A percentile compares a stretch with the other conserved stretches of the same genome.
These are phyloP conservation scores for Ictidomys tridecemlineatus DNA, from an alignment of 2,113 vertebrate genomes.

Conservation along the genomic window DNA sequence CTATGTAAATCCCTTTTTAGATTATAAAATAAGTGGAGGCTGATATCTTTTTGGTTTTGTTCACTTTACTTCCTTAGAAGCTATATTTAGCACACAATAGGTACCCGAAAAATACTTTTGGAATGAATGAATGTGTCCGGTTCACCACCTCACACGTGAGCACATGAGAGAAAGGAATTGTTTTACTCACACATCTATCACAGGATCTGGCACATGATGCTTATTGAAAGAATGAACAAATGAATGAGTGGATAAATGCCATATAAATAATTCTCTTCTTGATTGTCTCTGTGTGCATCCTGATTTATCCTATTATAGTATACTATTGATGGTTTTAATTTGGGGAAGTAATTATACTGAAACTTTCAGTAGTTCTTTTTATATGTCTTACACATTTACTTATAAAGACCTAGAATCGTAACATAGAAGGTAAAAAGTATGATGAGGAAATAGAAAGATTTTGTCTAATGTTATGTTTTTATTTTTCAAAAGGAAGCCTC, in stretches of 20 bases:
- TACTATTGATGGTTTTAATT: conserved; percentile 48
- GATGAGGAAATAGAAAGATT: conserved; percentile 36
- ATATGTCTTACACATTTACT: neutral
- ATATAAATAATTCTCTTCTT: conserved; percentile 39
- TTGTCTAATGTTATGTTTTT: conserved; percentile 55
- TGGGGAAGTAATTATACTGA: conserved; percentile 7
- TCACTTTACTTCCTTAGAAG: conserved; percentile 16
- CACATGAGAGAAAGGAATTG: neutral
- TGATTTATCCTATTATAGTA: conserved; percentile 11
- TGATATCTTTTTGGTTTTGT: conserved; percentile 4
- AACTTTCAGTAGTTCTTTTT: conserved; percentile 13
- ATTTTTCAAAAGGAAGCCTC: conserved; percentile 82
- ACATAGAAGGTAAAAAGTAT: conserved; percentile 27
- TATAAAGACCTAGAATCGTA: conserved; percentile 44
- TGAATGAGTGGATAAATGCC: conserved; percentile 6
- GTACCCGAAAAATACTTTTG: neutral
- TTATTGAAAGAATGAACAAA: conserved; percentile 22
- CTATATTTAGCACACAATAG: neutral
- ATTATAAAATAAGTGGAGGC: conserved; percentile 5
- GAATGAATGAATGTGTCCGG: conserved; percentile 46
- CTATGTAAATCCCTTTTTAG: conserved; percentile 27
- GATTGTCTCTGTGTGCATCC: neutral
- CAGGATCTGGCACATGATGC: neutral
- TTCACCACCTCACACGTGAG: neutral
- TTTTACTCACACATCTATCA: conserved; percentile 46